Conservation (phyloP, 1,140 invertebrate genomes). For the Dreissena rostriformis region DNA sequence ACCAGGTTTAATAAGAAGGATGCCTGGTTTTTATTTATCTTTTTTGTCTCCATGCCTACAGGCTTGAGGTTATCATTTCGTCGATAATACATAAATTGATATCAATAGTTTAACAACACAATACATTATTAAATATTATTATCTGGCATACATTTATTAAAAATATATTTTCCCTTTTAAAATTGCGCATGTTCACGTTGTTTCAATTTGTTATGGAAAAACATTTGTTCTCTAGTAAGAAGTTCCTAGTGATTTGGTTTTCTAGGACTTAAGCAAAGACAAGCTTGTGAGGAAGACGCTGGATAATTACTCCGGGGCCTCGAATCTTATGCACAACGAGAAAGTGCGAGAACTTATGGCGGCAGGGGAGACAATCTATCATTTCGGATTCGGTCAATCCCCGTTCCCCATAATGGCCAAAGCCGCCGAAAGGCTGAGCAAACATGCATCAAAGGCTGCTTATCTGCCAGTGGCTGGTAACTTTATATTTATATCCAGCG, state of each 20-base stretch:
- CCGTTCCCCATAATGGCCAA: conserved; percentile 77
- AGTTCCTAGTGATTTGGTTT: not conserved
- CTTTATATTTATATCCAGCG: not conserved
- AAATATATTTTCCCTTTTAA: no score
- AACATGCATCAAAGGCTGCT: conserved; percentile 74
- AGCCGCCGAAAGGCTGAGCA: conserved; percentile 70
- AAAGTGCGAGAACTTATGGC: conserved; percentile 67
- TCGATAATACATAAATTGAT: no score
- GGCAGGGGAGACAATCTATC: conserved; percentile 74
- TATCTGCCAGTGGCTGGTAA: conserved; percentile 78
- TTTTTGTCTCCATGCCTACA: no score
- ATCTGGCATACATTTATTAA: no score
- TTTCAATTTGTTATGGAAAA: no score
- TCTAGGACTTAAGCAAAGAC: not conserved
- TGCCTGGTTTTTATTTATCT: no score
- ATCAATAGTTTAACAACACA: no score
- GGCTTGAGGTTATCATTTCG: no score
- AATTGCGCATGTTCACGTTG: no score
- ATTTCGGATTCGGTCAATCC: conserved; percentile 81
- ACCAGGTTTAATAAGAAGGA: no score
- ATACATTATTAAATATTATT: no score
- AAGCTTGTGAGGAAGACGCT: conserved; percentile 62
- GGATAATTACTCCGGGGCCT: conserved; percentile 67
- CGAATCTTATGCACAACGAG: conserved; percentile 72
- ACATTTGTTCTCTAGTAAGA: no score